Evolutionary conservation across 2,888 invertebrate species (phyloP).

Genomic region (Opisthograptis luteolata): DNA sequence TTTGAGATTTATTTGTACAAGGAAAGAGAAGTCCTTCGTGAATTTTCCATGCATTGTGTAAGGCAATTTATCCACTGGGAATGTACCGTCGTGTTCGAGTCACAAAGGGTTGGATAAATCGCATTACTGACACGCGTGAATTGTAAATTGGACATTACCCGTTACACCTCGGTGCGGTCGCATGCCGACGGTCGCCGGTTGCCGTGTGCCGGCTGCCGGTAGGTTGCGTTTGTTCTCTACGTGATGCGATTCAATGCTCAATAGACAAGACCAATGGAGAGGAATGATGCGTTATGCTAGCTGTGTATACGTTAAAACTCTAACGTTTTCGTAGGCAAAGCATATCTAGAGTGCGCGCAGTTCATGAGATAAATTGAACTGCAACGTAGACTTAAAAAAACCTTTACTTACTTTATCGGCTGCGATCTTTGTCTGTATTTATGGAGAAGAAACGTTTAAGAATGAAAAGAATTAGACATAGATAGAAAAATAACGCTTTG

Average conservation of each 20-base stretch:
- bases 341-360: neutral
- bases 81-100: constrained; percentile 58
- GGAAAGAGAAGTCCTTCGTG: constrained; percentile 52
- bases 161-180: constrained; percentile 62
- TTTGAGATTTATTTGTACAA: constrained; percentile 35
- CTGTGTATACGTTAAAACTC: constrained; percentile 13
- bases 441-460: too few relatives aligned
- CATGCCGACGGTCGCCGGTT: constrained; percentile 6
- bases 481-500: too few relatives aligned
- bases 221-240: constrained; percentile 5
- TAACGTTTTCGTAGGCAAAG: neutral
- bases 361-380: neutral
- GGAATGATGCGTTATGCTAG: constrained; percentile 25
- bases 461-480: too few relatives aligned
- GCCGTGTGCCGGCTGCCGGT: constrained; percentile 10
- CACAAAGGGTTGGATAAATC: constrained; percentile 81
- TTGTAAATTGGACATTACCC: constrained; percentile 83
- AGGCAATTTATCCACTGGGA: constrained; percentile 65
- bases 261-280: constrained; percentile 34
- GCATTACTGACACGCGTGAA: constrained; percentile 79
- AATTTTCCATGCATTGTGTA: constrained; percentile 64
- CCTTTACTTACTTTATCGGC: too few relatives aligned
- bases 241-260: constrained; percentile 35
- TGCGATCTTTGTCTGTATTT: too few relatives aligned
- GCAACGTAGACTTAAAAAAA: neutral